phyloP scores from a whole-genome alignment of 2,888 invertebrate species.

The Pristionchus japonicus region DNA sequence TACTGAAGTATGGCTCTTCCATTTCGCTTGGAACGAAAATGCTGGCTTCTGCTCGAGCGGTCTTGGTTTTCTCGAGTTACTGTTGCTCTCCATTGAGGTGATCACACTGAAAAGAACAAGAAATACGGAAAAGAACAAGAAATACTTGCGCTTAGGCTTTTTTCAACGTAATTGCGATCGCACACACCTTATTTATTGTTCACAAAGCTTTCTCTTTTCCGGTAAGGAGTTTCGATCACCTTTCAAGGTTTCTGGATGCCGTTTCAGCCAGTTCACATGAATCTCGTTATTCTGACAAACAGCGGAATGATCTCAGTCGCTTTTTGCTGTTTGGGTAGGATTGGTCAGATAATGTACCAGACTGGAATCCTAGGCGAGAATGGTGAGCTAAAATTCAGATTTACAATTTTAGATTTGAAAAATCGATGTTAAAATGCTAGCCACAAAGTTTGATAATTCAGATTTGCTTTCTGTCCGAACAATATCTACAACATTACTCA shows the following conservation, averaged over 20 bases:
- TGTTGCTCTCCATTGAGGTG: neutral
- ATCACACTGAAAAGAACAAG: no score
- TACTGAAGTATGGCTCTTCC: neutral
- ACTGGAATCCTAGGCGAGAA: neutral
- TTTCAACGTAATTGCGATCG: no score
- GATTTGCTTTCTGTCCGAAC: neutral
- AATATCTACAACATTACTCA: neutral
- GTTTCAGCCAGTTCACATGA: neutral
- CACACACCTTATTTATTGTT: neutral
- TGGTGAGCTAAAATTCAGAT: neutral
- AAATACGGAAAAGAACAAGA: no score
- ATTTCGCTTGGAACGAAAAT: neutral
- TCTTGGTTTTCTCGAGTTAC: neutral
- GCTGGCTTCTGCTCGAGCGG: no score
- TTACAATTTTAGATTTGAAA: no score
- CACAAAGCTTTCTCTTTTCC: neutral
- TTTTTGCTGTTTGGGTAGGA: neutral
- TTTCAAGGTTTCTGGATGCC: no score
- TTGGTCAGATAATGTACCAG: neutral
- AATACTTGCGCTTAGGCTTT: no score
- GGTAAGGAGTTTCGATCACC: neutral
- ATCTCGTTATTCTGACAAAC: neutral
- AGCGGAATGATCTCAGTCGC: neutral
- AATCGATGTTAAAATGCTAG: no score
- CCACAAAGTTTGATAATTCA: neutral